Conservation (phyloP, 2,113 vertebrate genomes). For the Seriola aureovittata region DNA sequence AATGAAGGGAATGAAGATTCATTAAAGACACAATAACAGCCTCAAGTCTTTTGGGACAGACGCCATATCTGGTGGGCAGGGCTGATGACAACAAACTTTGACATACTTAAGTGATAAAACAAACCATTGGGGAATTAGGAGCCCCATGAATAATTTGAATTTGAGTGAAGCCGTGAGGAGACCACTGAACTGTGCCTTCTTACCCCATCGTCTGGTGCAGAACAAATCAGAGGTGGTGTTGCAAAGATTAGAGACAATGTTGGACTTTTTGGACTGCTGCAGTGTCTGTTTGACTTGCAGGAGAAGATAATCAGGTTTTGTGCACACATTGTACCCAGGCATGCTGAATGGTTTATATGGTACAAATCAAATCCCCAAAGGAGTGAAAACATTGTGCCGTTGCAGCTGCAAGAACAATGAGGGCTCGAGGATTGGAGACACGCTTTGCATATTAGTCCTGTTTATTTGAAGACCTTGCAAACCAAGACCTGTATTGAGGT, state of each 20-base stretch:
- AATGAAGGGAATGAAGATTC: conserved; percentile 17
- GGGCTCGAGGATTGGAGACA: not conserved
- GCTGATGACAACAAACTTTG: conserved; percentile 60
- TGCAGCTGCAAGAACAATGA: conserved; percentile 25
- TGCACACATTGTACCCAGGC: conserved; percentile 22
- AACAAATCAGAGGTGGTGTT: conserved; percentile 53
- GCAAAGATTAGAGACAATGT: conserved; percentile 41
- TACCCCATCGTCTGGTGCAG: conserved; percentile 41
- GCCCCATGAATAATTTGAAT: conserved; percentile 64
- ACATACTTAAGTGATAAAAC: conserved; percentile 64
- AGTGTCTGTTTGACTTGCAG: conserved; percentile 41
- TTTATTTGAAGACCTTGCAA: conserved; percentile 8
- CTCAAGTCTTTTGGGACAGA: conserved; percentile 24
- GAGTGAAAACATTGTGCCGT: conserved; percentile 23
- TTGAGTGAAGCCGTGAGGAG: conserved; percentile 1
- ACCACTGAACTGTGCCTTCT: conserved; percentile 27
- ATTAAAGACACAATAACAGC: conserved; percentile 8
- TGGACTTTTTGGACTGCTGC: conserved; percentile 34
- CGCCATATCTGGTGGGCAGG: conserved; percentile 2
- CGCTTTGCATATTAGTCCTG: conserved; percentile 10
- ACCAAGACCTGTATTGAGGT: conserved; percentile 2
- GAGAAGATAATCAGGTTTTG: conserved; percentile 49
- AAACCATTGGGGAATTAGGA: conserved; percentile 50
- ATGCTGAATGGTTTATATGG: conserved; percentile 45
- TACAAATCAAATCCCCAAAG: conserved; percentile 36